phyloP scores from a whole-genome alignment of 30 jellyfish, hydroid and myxozoan species.

The Turritopsis dohrnii region DNA sequence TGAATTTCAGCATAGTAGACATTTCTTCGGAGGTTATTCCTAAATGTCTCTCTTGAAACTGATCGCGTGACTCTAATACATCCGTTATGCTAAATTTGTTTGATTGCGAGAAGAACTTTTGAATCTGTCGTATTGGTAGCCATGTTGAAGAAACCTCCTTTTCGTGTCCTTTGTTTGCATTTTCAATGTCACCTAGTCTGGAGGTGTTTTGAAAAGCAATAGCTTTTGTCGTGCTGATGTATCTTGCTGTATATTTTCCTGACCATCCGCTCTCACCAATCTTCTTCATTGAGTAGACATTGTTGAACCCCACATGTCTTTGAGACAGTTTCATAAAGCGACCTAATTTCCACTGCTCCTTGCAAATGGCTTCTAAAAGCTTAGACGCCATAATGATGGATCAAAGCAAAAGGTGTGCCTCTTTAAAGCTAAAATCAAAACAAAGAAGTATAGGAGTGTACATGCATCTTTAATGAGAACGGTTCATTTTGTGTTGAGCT shows the following conservation, averaged over 20 bases:
- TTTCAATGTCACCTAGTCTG: background rate
- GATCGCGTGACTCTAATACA: background rate
- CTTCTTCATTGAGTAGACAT: background rate
- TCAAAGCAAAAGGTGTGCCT: no score
- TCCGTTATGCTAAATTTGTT: background rate
- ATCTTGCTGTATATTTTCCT: background rate
- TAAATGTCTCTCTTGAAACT: background rate
- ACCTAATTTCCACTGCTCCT: background rate
- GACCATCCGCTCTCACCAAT: background rate
- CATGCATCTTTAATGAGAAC: no score
- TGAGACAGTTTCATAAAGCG: background rate
- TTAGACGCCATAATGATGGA: background rate
- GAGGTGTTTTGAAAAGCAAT: background rate
- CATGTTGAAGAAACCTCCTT: background rate
- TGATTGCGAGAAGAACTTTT: background rate
- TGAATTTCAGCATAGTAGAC: background rate
- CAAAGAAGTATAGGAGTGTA: no score
- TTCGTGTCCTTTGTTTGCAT: background rate
- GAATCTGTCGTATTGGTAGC: background rate
- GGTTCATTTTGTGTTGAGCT: no score
- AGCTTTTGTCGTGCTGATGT: background rate
- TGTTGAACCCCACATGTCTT: background rate
- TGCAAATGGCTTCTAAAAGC: background rate
- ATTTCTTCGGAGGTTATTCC: background rate
- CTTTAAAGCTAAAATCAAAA: background rate